Conservation (phyloP, 2,888 invertebrate species). For the Periphyllus acericola region DNA sequence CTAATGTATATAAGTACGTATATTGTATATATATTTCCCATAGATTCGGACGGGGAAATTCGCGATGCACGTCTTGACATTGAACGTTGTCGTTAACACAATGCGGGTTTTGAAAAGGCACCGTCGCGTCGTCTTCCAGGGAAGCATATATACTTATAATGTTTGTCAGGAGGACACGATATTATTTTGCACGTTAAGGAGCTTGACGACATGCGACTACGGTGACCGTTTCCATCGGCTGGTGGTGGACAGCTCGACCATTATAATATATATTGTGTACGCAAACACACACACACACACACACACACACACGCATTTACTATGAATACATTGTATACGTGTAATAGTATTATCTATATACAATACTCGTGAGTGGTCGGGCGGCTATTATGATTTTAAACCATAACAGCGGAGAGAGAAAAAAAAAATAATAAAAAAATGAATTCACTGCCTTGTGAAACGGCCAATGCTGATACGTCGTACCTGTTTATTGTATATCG, state of each 20-base stretch:
- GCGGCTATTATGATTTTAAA: conserved; percentile 48
- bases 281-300: no score
- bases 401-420: conserved; percentile 23
- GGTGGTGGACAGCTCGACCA: background rate
- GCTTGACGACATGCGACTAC: background rate
- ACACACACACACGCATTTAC: no score
- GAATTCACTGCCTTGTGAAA: conserved; percentile 17
- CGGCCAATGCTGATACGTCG: background rate
- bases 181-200: background rate
- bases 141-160: background rate
- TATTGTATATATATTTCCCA: background rate
- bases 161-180: background rate
- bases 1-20: background rate
- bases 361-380: background rate
- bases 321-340: background rate
- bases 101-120: conserved; percentile 14
- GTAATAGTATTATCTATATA: background rate
- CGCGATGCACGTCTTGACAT: conserved; percentile 51
- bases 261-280: background rate
- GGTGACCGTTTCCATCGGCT: background rate
- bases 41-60: conserved; percentile 29
- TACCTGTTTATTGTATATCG: background rate
- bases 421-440: conserved; percentile 6
- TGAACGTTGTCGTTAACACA: background rate
- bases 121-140: conserved; percentile 20